Base-by-base conservation (phyloP, 2,888 invertebrate species). In the Selenia dentaria region DNA sequence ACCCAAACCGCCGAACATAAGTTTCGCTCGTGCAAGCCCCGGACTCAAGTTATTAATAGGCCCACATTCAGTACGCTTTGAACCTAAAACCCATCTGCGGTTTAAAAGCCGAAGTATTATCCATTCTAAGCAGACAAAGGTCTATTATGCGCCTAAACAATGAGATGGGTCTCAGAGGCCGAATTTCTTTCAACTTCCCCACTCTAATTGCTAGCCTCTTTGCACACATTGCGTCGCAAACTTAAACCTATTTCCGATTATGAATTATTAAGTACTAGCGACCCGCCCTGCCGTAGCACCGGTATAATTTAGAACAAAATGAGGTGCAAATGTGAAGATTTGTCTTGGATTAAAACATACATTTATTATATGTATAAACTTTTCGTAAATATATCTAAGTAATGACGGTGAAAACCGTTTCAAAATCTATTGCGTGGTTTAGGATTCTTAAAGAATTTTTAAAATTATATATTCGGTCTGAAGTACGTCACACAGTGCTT, bases 141-240 rank as follows among this genome's bases (percentile, higher is more conserved):
- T 57, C 61, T 60, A 70, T 70, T 71, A 67, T 66, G 47, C 41
- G 44, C 42, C 56, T 54, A 64, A 65, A 75, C 74, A 76, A 74
- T 72, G 57, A 57, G 61, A 40, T 51, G 49, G 47, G 55, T 37
- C 50, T 51, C 40, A 40, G 50, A 50, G 60, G 53, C 63, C 51
- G 62, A 71, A 70, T 70, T 74, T 77, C 75, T 79, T 76, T 76
- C 69, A 70, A 67, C 63, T 70, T 61, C 50, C 64, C 59, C 56
- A 54, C 64, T 64, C 66, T 76, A 76, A 77, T 77, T 75, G 77
- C 70, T 55, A 46, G 44, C 59, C 62, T 60, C 67, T 71, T 70
- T 70, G 63, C 64, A 41, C 34, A 10, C 25, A 10, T 6, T 13
- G 6, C n/a, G 20, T 8, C n/a, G 29, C 10, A 39, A 40, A 35